Percentiles rank a stretch among this genome's conserved stretches.
Conservation (phyloP, 2,888 invertebrate species). For the Caenorhabditis sp. region DNA sequence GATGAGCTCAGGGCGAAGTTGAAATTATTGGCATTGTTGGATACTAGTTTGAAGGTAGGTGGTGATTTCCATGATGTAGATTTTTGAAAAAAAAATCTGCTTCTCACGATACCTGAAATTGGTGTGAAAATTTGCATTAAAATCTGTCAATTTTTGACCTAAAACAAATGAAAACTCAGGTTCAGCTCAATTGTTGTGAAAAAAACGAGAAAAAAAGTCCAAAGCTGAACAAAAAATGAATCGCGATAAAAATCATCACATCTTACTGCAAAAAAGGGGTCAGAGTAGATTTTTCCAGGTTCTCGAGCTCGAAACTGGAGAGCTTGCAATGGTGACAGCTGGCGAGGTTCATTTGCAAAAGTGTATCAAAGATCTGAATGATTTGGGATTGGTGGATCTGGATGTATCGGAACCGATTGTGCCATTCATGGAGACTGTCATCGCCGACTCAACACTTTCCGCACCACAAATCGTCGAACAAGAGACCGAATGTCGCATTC, state of each 20-base stretch:
- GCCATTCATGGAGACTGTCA: conserved; percentile 91
- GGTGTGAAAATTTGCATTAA: no score
- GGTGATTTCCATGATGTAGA: no score
- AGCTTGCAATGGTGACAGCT: conserved; percentile 90
- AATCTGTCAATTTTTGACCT: no score
- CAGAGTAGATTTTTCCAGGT: no score
- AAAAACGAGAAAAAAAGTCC: no score
- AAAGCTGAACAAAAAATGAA: no score
- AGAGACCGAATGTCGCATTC: conserved; percentile 61
- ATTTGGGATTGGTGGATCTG: conserved; percentile 69
- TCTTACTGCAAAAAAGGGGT: no score
- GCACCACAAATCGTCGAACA: conserved; percentile 59
- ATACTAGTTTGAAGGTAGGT: conserved; percentile 52
- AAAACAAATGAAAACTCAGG: no score
- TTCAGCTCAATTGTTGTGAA: no score
- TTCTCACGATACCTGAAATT: no score
- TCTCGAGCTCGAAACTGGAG: conserved; percentile 87
- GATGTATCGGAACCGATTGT: conserved; percentile 91
- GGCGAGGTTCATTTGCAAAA: conserved; percentile 96
- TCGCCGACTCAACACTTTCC: conserved; percentile 72
- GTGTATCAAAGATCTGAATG: conserved; percentile 88
- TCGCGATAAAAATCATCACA: no score
- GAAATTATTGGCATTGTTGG: conserved; percentile 59
- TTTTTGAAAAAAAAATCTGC: conserved; percentile 1
- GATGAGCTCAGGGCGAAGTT: conserved; percentile 55